Conservation (phyloP, 2,888 invertebrate genomes). For the Allolobophora icterica region DNA sequence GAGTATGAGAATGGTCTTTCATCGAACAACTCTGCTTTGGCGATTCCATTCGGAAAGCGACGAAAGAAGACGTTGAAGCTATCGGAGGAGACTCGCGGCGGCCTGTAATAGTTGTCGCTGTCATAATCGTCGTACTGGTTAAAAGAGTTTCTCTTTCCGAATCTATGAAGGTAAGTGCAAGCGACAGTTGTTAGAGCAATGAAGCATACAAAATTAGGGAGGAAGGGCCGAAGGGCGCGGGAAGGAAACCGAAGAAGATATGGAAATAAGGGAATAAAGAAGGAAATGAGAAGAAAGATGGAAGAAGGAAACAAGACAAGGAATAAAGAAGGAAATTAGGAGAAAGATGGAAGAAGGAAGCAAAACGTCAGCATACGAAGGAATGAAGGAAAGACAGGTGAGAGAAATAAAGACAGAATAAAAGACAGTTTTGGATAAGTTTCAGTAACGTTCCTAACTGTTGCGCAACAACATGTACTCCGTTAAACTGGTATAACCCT, state of each 20-base stretch:
- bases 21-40: background rate
- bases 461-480: background rate
- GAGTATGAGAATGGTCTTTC: background rate
- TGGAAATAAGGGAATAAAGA: no score
- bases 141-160: background rate
- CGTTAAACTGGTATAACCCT: no score
- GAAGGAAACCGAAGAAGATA: no score
- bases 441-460: background rate
- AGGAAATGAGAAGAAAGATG: no score
- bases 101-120: background rate
- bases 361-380: background rate
- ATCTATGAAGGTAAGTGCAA: background rate
- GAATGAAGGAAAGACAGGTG: background rate
- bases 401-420: background rate
- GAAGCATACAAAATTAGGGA: background rate
- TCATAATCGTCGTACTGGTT: background rate
- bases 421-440: background rate
- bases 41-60: background rate
- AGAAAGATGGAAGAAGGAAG: background rate
- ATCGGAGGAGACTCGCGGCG: background rate
- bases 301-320: no score
- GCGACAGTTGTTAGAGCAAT: background rate
- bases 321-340: background rate
- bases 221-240: no score
- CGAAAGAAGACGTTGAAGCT: background rate